Percentiles rank a stretch among this genome's conserved stretches.
phyloP scores from a whole-genome alignment of 2,113 vertebrate species.

The Diphyllodes magnificus region DNA sequence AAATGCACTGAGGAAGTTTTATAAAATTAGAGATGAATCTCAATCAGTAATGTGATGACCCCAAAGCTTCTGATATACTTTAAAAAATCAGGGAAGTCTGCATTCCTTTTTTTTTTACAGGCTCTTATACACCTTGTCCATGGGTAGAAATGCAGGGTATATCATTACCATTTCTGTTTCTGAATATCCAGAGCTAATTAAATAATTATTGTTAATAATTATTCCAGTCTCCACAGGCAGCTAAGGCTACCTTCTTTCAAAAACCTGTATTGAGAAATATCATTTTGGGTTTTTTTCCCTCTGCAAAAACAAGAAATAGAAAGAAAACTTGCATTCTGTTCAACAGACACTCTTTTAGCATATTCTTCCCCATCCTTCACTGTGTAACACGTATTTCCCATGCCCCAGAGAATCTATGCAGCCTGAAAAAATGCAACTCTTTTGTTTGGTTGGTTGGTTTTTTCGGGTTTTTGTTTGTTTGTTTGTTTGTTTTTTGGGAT shows the following conservation, averaged over 20 bases:
- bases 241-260: not conserved
- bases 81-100: constrained; percentile 19
- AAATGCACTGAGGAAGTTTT: not conserved
- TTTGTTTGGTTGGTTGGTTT: not conserved
- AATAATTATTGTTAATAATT: constrained; percentile 38
- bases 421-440: not conserved
- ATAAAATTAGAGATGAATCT: not conserved
- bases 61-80: constrained; percentile 6
- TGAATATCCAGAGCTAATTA: constrained; percentile 26
- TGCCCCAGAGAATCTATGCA: not conserved
- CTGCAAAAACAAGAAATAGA: not conserved
- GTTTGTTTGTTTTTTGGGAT: not conserved
- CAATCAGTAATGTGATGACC: not conserved
- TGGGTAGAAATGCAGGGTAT: not conserved
- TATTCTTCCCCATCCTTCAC: not conserved
- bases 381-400: not conserved
- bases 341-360: not conserved
- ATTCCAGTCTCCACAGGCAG: not conserved
- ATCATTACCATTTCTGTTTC: not conserved
- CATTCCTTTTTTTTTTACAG: not conserved
- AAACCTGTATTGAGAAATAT: not conserved
- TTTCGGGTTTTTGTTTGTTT: too few species aligned
- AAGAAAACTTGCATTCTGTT: not conserved
- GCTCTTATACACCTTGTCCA: not conserved
- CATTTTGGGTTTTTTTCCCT: rapidly evolving